These are phyloP conservation scores for Aproaerema taeniolella DNA, from an alignment of 2,888 invertebrate species.

Conservation along the genomic window DNA sequence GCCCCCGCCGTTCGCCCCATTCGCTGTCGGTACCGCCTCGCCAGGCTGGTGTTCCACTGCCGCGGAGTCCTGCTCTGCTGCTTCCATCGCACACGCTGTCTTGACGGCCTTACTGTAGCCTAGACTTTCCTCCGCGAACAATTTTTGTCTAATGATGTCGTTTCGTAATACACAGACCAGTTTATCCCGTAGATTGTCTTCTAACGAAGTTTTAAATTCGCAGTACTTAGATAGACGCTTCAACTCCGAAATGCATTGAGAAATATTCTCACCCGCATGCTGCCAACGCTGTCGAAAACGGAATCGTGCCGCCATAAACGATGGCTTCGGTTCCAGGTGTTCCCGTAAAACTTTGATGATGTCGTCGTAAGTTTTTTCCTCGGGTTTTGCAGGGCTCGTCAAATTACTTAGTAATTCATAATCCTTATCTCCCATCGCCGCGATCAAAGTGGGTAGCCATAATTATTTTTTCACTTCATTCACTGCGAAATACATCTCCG, in stretches of 20 bases:
- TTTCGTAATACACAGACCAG: background rate
- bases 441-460: background rate
- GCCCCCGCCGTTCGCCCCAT: background rate
- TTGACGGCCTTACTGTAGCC: background rate
- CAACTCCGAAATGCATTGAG: constrained; percentile 4
- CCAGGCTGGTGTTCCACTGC: background rate
- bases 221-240: constrained; percentile 4
- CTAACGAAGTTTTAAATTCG: background rate
- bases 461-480: background rate
- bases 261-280: constrained; percentile 2
- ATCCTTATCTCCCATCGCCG: constrained; percentile 11
- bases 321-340: constrained; percentile 9
- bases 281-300: constrained; percentile 10
- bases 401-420: constrained; percentile 11
- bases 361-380: background rate
- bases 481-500: constrained; percentile 1
- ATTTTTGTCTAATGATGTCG: background rate
- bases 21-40: background rate
- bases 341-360: background rate
- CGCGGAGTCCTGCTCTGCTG: constrained; percentile 1
- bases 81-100: background rate
- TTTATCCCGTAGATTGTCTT: constrained; percentile 4
- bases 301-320: constrained; percentile 11
- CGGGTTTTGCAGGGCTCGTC: constrained; percentile 8
- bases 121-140: constrained; percentile 1